These are phyloP conservation scores for Auanema freiburgensis DNA, from an alignment of 2,888 invertebrate species.

Conservation along the genomic window DNA sequence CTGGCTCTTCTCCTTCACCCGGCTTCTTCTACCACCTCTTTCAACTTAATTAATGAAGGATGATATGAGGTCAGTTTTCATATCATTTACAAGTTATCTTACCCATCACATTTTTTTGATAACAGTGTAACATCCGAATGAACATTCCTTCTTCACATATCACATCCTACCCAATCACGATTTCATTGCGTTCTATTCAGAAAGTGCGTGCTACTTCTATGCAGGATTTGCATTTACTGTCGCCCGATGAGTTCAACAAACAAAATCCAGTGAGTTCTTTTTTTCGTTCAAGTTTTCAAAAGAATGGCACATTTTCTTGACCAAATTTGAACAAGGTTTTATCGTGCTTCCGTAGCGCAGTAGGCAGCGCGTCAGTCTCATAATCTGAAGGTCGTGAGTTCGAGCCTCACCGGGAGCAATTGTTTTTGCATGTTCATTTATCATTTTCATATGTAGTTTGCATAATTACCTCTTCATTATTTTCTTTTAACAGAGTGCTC, in stretches of 20 bases:
- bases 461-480: too few species aligned
- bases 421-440: constrained; percentile 8
- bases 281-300: too few species aligned
- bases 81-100: neutral
- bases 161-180: neutral
- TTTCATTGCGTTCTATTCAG: constrained; percentile 7
- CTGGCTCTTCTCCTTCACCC: constrained; percentile 9
- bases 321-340: too few species aligned
- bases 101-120: too few species aligned
- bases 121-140: too few species aligned
- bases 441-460: too few species aligned
- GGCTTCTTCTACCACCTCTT: constrained; percentile 9
- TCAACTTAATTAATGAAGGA: neutral
- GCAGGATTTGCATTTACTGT: constrained; percentile 27
- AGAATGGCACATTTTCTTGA: too few species aligned
- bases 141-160: constrained; percentile 10
- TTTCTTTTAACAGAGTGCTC: too few species aligned
- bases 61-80: neutral
- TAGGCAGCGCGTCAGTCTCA: constrained; percentile 87
- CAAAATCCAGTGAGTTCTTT: constrained; percentile 13
- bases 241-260: constrained; percentile 23
- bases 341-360: constrained; percentile 69
- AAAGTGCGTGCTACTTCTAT: constrained; percentile 32
- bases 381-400: constrained; percentile 92
- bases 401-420: constrained; percentile 77